Evolutionary conservation across 37 sponge, comb jelly and placozoan genomes (phyloP).

Genomic region (Agelas oroides): DNA sequence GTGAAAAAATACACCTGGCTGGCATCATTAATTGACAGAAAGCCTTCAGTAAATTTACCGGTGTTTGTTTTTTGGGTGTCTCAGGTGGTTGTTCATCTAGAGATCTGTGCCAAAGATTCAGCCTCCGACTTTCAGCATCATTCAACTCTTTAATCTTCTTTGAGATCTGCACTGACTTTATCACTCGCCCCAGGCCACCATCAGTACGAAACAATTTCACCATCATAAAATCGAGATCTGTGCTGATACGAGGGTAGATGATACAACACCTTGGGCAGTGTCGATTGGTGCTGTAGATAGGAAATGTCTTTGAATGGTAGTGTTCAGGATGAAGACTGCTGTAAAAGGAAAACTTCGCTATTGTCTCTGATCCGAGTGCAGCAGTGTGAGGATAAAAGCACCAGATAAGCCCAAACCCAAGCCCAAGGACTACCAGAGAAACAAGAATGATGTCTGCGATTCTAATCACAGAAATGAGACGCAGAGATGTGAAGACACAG

Average conservation of each 20-base stretch:
- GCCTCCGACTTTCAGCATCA: slow-evolving; percentile 33
- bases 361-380: slow-evolving; percentile 38
- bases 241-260: slow-evolving; percentile 25
- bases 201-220: slow-evolving; percentile 63
- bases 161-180: slow-evolving; percentile 56
- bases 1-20: too few relatives aligned
- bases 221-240: slow-evolving; percentile 61
- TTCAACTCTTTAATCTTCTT: slow-evolving; percentile 24
- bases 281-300: too few relatives aligned
- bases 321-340: slow-evolving; percentile 37
- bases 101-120: background rate
- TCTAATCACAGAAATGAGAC: slow-evolving; percentile 53
- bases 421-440: slow-evolving; percentile 25
- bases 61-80: too few relatives aligned
- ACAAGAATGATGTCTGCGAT: slow-evolving; percentile 60
- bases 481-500: slow-evolving; percentile 70
- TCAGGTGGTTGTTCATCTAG: too few relatives aligned
- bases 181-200: slow-evolving; percentile 49
- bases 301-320: slow-evolving; percentile 44
- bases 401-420: too few relatives aligned
- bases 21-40: too few relatives aligned
- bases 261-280: slow-evolving; percentile 22
- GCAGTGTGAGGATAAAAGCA: slow-evolving; percentile 36
- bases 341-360: slow-evolving; percentile 53
- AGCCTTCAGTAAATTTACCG: too few relatives aligned